These are phyloP conservation scores for Coracias cyanogaster DNA, from an alignment of 2,797 vertebrate species.

Conservation along the genomic window DNA sequence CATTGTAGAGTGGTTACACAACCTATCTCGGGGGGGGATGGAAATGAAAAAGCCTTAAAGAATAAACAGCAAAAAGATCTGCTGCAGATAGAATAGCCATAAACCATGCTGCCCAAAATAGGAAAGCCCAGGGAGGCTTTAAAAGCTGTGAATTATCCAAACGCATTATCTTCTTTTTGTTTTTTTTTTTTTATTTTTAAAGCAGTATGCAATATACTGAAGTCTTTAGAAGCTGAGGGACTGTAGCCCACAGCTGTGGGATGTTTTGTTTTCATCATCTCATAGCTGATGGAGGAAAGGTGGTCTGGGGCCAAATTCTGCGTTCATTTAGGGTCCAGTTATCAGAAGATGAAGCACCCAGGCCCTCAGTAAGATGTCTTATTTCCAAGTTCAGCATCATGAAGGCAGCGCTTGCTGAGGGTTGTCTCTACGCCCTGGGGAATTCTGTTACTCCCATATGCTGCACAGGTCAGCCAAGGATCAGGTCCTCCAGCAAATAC, in stretches of 20 bases:
- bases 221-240: slow-evolving; percentile 2
- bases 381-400: background rate
- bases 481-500: background rate
- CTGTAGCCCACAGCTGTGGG: background rate
- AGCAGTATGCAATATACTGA: slow-evolving; percentile 53
- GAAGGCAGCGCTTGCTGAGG: background rate
- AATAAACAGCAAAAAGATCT: slow-evolving; percentile 21
- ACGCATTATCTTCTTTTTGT: background rate
- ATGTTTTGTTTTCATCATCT: background rate
- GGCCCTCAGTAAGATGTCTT: background rate
- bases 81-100: slow-evolving; percentile 47
- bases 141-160: slow-evolving; percentile 80
- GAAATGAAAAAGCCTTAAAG: slow-evolving; percentile 40
- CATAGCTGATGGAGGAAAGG: background rate
- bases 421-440: background rate
- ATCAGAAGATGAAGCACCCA: background rate
- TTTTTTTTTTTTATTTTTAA: background rate
- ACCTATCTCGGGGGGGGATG: background rate
- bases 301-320: background rate
- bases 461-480: background rate
- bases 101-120: slow-evolving; percentile 63
- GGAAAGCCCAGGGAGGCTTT: slow-evolving; percentile 74
- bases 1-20: background rate
- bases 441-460: background rate
- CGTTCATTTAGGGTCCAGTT: background rate